Evolutionary conservation across 2,888 invertebrate species (phyloP).

Genomic region (Synanthedon andrenaeformis): DNA sequence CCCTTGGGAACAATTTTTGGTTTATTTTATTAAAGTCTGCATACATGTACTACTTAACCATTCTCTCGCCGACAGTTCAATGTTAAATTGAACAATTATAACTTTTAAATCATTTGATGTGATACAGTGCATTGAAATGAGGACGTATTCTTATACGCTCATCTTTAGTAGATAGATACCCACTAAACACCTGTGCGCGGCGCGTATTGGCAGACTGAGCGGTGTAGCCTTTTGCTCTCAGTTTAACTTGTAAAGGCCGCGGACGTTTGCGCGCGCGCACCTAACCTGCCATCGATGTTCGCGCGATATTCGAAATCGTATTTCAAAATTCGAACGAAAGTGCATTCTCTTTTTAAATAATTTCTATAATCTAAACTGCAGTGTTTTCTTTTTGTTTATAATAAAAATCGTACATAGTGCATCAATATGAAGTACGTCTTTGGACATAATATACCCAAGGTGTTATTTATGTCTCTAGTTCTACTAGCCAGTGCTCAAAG

Average conservation of each 20-base stretch:
- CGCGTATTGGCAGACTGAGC: slow-evolving; percentile 10
- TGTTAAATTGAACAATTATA: too few species aligned
- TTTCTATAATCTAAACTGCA: slow-evolving; percentile 1
- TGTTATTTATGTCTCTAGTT: slow-evolving; percentile 50
- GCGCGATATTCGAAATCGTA: slow-evolving; percentile 52
- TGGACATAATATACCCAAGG: slow-evolving; percentile 44
- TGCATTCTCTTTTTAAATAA: slow-evolving; percentile 1
- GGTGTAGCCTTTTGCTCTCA: slow-evolving; percentile 23
- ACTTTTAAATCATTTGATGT: too few species aligned
- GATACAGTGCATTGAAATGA: background rate
- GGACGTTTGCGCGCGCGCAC: slow-evolving; percentile 34
- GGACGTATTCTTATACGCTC: background rate
- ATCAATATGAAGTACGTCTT: slow-evolving; percentile 42
- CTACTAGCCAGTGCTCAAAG: slow-evolving; percentile 58
- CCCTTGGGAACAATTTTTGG: too few species aligned
- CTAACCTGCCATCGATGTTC: slow-evolving; percentile 25
- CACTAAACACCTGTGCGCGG: too few species aligned
- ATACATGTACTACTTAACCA: too few species aligned
- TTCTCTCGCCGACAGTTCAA: too few species aligned
- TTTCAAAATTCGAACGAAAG: slow-evolving; percentile 31
- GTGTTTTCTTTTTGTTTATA: slow-evolving; percentile 9
- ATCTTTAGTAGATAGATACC: background rate
- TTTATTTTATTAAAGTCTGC: too few species aligned
- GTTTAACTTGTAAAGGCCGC: slow-evolving; percentile 44
- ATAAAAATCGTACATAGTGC: slow-evolving; percentile 2